Conservation (phyloP, 2,888 invertebrate species). For the Drosophila suboccidentalis region DNA sequence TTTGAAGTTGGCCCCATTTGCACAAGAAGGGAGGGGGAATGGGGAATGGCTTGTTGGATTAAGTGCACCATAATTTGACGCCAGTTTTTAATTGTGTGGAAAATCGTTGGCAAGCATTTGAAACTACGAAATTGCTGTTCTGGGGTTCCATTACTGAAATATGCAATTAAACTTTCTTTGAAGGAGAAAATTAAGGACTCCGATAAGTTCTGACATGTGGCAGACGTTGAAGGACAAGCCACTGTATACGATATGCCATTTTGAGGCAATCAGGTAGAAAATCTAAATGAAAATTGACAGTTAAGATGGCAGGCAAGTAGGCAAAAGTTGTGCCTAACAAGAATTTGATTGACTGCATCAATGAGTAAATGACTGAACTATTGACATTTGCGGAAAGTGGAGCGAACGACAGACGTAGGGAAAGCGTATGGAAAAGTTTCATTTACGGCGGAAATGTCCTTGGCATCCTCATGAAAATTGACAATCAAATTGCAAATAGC, state of each 20-base stretch:
- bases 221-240: slow-evolving; percentile 4
- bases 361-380: slow-evolving; percentile 68
- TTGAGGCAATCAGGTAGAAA: slow-evolving; percentile 63
- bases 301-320: slow-evolving; percentile 42
- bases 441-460: slow-evolving; percentile 69
- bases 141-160: slow-evolving; percentile 33
- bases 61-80: slow-evolving; percentile 67
- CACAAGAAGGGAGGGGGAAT: not conserved
- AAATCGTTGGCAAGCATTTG: slow-evolving; percentile 58
- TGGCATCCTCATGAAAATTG: slow-evolving; percentile 74
- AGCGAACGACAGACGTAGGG: slow-evolving; percentile 9
- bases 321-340: slow-evolving; percentile 57
- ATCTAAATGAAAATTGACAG: slow-evolving; percentile 78
- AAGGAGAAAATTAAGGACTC: not conserved
- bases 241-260: slow-evolving; percentile 30
- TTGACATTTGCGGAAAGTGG: slow-evolving; percentile 51
- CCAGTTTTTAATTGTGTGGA: slow-evolving; percentile 72
- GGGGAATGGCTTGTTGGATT: slow-evolving; percentile 15
- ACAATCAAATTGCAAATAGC: slow-evolving; percentile 83
- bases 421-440: slow-evolving; percentile 56
- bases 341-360: slow-evolving; percentile 80
- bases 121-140: slow-evolving; percentile 48
- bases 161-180: slow-evolving; percentile 64
- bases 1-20: slow-evolving; percentile 46
- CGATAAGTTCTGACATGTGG: slow-evolving; percentile 24